Evolutionary conservation across 1,140 invertebrate species (phyloP), one percentile per base, ranked within the genome.

Genomic region (Drosophila nigrodunni): DNA sequence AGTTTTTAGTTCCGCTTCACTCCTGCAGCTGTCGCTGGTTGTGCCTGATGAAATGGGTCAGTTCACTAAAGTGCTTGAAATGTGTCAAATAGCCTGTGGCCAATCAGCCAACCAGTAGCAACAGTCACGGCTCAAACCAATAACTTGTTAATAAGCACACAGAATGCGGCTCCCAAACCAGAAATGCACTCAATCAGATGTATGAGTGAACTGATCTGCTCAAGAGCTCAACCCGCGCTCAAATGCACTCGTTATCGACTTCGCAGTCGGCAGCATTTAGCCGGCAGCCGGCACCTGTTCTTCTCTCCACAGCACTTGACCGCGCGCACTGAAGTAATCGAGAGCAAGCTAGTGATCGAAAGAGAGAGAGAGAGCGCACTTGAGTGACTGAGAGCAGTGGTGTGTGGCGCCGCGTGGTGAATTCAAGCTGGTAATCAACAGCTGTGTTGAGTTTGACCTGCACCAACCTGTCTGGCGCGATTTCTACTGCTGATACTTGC

Each of bases 371-470:
- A 49, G 77, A 13, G 43, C 55, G 52, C 43, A 15, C 35, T 13
- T 18, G 57, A 57, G 52, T 39, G 25, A 50, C 13, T 18, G 58
- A 58, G 52, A 30, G 61, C 46, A 44, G 4, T 34, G 13, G 35
- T n/a, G 70, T 30, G 68, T 81, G 75, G 68, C 25, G 25, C 6
- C 25, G 25, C 25, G 74, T 68, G 62, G 77, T 79, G 74, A 65
- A 58, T 81, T 77, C 25, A 6, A 25, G 44, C 7, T 43, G 50
- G 30, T 9, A 64, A 68, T 60, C 54, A 73, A 6, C 65, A 60
- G 5, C 30, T 69, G 71, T 73, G 85, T 87, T 88, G 80, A 76
- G 80, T 88, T 83, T 89, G 86, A 88, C 85, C 85, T 88, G 80
- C 85, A 85, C 68, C 77, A 88, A 88, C 81, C 73, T 82, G 70